phyloP scores from a whole-genome alignment of 2,113 vertebrate species.

The Pomatorhinus ruficollis region DNA sequence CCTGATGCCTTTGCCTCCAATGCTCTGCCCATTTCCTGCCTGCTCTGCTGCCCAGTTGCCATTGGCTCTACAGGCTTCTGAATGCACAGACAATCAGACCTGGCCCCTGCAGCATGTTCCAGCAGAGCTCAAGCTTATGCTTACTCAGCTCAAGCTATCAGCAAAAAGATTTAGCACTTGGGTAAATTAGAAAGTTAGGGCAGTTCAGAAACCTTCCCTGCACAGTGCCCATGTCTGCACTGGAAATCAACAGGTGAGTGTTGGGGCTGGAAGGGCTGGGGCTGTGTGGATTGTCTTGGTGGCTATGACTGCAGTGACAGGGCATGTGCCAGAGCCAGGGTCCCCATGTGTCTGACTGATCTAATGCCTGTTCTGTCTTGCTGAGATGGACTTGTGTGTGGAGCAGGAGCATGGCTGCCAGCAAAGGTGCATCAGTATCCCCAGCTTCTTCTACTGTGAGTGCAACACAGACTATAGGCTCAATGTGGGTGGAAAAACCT shows the following conservation, averaged over 20 bases:
- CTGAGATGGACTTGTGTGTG: conserved; percentile 82
- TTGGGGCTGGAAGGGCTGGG: neutral
- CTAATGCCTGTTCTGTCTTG: neutral
- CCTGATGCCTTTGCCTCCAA: neutral
- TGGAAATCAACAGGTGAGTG: neutral
- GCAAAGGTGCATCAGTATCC: conserved; percentile 83
- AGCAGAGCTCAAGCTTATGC: neutral
- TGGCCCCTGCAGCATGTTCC: neutral
- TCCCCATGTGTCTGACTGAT: rapidly evolving
- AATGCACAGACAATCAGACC: neutral
- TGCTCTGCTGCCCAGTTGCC: neutral
- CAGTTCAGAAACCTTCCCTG: neutral
- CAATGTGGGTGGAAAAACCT: conserved; percentile 80
- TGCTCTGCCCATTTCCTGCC: neutral
- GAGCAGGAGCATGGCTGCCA: conserved; percentile 84
- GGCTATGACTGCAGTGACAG: neutral
- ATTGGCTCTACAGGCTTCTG: neutral
- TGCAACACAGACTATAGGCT: conserved; percentile 83
- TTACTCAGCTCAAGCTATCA: neutral
- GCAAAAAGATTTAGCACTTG: neutral
- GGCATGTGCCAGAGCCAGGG: rapidly evolving
- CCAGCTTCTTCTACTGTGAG: conserved; percentile 79
- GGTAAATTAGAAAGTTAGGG: neutral
- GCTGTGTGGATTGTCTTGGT: rapidly evolving
- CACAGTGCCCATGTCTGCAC: rapidly evolving